Base-by-base conservation (phyloP, 2,797 vertebrate species). In the Intellagama lesueurii region DNA sequence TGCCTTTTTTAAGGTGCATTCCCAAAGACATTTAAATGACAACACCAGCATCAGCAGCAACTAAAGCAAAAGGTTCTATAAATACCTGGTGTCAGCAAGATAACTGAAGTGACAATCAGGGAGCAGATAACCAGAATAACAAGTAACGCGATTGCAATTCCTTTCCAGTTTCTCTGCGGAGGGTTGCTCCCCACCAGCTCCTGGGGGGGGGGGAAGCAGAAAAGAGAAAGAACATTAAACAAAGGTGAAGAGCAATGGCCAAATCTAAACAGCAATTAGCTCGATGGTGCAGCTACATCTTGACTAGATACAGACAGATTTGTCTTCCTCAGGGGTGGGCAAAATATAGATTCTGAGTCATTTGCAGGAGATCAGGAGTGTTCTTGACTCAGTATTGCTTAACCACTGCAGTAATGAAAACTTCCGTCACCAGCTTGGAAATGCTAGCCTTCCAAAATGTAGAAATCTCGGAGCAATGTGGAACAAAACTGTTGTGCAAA, bases 41-140 rank as follows among this genome's bases (percentile, higher is more conserved):
- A 70, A 28, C 40, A 90, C 40, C 78, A 66, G 19, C 60, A 64
- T 3, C 16, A 22, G 19, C 60, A 64, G 52, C 44, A 64, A 73
- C 93, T 81, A 12, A 82, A 93, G 64, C 19, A 73, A 94, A 72
- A 95, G 56, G 83, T 93, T 83, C 83, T 75, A 24, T 56, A 96
- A 96, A 89, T 98, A 99, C 99, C 97, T 97, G 99, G 99, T 4
- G 98, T 99, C 93, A 99, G 98, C 92, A 99, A 98, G 92, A 99
- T 98, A 95, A 99, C 99, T 0, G 99, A 99, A 94, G 98, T 99
- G 97, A 99, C 98, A 84, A 99, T 99, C 97, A 99, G 94, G 83
- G 99, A 99, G 94, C 98, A 99, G 97, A 99, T 99, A 95, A 99
- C 97, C 83, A 99, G 97, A 94, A 99, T 99, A 93, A 99, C 99